Evolutionary conservation across 2,113 vertebrate species (phyloP).

Genomic region (Lathamus discolor): DNA sequence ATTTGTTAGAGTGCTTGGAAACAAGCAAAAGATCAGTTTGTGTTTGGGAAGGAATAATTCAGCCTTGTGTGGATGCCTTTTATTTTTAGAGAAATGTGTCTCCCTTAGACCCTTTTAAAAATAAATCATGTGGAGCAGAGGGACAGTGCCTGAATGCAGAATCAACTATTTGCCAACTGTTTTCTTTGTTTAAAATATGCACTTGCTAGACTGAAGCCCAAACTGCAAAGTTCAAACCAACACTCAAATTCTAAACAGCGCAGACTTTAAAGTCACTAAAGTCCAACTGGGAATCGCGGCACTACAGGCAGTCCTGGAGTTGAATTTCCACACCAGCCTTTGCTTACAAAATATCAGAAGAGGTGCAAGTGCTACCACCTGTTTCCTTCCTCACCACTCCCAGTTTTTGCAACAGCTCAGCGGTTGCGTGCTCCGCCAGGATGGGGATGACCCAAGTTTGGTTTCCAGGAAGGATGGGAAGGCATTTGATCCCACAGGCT

Average conservation of each 20-base stretch:
- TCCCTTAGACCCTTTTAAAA: slow-evolving; percentile 61
- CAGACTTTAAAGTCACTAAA: slow-evolving; percentile 62
- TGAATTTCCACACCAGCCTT: slow-evolving; percentile 65
- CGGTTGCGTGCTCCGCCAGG: neutral
- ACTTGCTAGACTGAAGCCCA: slow-evolving; percentile 68
- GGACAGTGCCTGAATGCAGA: slow-evolving; percentile 60
- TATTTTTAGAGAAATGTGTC: slow-evolving; percentile 64
- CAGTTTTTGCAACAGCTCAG: slow-evolving; percentile 53
- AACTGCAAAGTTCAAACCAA: slow-evolving; percentile 70
- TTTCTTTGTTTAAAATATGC: slow-evolving; percentile 71
- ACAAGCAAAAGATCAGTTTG: slow-evolving; percentile 48
- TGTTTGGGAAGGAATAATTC: slow-evolving; percentile 48
- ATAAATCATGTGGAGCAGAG: slow-evolving; percentile 51
- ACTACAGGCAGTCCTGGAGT: slow-evolving; percentile 56
- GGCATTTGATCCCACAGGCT: neutral
- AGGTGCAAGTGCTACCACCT: slow-evolving; percentile 69
- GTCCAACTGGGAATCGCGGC: slow-evolving; percentile 60
- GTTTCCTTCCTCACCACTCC: slow-evolving; percentile 52
- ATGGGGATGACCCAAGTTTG: slow-evolving; percentile 10
- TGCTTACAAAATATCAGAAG: slow-evolving; percentile 72
- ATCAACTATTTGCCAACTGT: slow-evolving; percentile 68
- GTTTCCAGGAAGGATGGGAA: neutral
- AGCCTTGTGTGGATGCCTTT: slow-evolving; percentile 41
- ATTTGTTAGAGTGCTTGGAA: slow-evolving; percentile 36
- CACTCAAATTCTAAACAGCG: slow-evolving; percentile 60